Conservation (phyloP, 53 echinoderm and acorn worm genomes). For the Pentamera pediparva region DNA sequence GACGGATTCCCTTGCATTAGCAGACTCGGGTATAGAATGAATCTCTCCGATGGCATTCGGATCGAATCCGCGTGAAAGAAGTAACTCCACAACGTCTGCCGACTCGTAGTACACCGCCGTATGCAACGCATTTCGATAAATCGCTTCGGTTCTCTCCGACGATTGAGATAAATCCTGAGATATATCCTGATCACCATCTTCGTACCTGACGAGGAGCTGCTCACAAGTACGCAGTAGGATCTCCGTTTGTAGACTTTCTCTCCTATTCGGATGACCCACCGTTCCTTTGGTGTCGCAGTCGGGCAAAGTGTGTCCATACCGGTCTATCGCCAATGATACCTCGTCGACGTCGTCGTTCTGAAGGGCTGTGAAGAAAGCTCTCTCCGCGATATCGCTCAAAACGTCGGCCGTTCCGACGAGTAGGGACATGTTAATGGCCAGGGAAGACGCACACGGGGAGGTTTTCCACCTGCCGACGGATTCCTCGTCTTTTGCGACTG, state of each 20-base stretch:
- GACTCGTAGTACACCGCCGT: slow-evolving; percentile 73
- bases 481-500: slow-evolving; percentile 14
- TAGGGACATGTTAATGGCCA: slow-evolving; percentile 85
- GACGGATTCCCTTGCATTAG: slow-evolving; percentile 20
- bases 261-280: background rate
- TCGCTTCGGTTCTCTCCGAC: slow-evolving; percentile 21
- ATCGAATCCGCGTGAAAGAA: slow-evolving; percentile 70
- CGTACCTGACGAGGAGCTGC: slow-evolving; percentile 62
- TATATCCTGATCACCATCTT: slow-evolving; percentile 49
- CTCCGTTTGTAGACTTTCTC: slow-evolving; percentile 73
- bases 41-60: slow-evolving; percentile 37
- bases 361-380: slow-evolving; percentile 60
- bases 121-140: slow-evolving; percentile 65
- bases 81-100: slow-evolving; percentile 66
- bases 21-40: background rate
- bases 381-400: slow-evolving; percentile 58
- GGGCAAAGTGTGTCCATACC: slow-evolving; percentile 7
- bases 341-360: slow-evolving; percentile 69
- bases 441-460: slow-evolving; percentile 65
- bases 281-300: background rate
- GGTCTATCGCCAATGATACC: slow-evolving; percentile 63
- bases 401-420: slow-evolving; percentile 65
- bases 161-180: no score
- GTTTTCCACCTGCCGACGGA: slow-evolving; percentile 52
- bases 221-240: slow-evolving; percentile 71